Percentiles rank a stretch among this genome's conserved stretches.
phyloP scores from a whole-genome alignment of 2,888 invertebrate species.

The Dexiosoma caninum region DNA sequence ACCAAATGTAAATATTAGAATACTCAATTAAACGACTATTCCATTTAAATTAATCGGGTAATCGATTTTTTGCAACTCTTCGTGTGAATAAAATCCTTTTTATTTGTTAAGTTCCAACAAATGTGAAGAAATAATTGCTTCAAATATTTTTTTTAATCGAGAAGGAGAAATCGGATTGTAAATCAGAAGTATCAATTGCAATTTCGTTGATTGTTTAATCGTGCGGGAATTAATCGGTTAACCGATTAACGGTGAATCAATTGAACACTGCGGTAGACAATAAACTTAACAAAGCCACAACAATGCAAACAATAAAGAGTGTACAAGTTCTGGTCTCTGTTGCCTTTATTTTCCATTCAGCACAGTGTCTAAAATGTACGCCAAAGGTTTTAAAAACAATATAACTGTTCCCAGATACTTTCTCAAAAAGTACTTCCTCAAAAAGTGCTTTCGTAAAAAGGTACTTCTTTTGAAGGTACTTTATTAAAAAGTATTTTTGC shows the following conservation, averaged over 20 bases:
- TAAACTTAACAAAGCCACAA: slow-evolving; percentile 7
- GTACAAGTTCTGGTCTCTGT: slow-evolving; percentile 43
- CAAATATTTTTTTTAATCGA: too few relatives aligned
- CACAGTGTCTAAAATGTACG: slow-evolving; percentile 6
- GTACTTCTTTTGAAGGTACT: background rate
- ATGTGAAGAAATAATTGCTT: too few relatives aligned
- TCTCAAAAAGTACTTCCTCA: background rate
- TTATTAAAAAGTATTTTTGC: background rate
- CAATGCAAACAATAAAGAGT: slow-evolving; percentile 22
- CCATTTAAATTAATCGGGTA: too few relatives aligned
- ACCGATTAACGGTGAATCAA: background rate
- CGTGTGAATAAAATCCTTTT: too few relatives aligned
- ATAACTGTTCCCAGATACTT: background rate
- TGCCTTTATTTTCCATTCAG: slow-evolving; percentile 29
- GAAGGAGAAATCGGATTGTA: too few relatives aligned
- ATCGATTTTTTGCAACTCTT: too few relatives aligned
- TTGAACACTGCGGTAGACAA: background rate
- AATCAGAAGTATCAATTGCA: too few relatives aligned
- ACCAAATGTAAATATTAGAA: slow-evolving; percentile 38
- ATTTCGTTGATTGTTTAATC: too few relatives aligned
- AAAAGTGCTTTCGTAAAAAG: background rate
- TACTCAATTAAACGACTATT: too few relatives aligned
- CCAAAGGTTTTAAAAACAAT: background rate
- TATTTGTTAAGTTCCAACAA: too few relatives aligned
- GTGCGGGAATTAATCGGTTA: too few relatives aligned